Percentiles rank a stretch among this genome's conserved stretches.
Evolutionary conservation across 2,888 invertebrate species (phyloP).

Genomic region (Temnothorax unifasciatus): DNA sequence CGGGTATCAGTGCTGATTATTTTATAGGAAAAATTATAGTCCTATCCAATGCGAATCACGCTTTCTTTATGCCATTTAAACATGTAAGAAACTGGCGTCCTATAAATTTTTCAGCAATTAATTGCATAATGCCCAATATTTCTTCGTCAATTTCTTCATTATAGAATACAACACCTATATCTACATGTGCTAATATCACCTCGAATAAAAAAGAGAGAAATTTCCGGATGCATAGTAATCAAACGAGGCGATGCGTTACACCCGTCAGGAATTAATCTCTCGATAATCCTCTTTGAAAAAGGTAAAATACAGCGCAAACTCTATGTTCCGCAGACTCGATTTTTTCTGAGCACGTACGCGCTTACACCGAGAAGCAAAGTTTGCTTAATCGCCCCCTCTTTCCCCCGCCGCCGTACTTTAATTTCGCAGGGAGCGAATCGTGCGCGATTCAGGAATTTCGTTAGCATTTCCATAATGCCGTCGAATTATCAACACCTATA

Average conservation of each 20-base stretch:
- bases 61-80: not conserved
- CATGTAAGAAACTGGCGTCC: not conserved
- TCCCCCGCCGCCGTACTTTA: constrained; percentile 17
- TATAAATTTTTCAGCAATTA: not conserved
- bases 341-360: constrained; percentile 55
- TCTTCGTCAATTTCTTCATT: not conserved
- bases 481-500: constrained; percentile 75
- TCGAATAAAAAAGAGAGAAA: constrained; percentile 17
- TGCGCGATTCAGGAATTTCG: constrained; percentile 65
- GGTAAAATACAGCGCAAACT: constrained; percentile 16
- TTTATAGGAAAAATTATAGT: not conserved
- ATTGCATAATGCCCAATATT: not conserved
- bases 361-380: constrained; percentile 44
- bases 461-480: constrained; percentile 74
- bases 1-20: not conserved
- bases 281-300: constrained; percentile 45
- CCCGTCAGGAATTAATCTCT: constrained; percentile 35
- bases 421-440: constrained; percentile 33
- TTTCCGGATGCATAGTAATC: constrained; percentile 11
- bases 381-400: constrained; percentile 32
- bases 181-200: not conserved
- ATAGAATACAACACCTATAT: not conserved
- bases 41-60: not conserved
- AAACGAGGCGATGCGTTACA: constrained; percentile 17
- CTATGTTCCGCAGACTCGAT: constrained; percentile 25